phyloP scores from a whole-genome alignment of 2,113 vertebrate genomes.

The Alethe diademata region DNA sequence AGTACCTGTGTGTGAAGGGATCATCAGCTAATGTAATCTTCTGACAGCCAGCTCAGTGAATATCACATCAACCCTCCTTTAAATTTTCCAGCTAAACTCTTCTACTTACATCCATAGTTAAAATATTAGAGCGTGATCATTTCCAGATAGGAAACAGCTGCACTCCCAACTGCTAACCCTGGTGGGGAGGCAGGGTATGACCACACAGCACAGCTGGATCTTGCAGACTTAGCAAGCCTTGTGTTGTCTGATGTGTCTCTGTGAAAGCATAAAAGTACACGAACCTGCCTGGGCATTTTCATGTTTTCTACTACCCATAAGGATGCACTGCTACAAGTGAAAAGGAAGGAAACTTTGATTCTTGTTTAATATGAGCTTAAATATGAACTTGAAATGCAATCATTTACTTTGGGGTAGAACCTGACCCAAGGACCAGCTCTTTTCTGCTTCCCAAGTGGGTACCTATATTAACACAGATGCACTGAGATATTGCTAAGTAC shows the following conservation, averaged over 20 bases:
- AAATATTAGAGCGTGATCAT: neutral
- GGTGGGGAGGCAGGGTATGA: neutral
- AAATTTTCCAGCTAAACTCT: neutral
- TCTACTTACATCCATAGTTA: neutral
- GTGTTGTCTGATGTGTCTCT: neutral
- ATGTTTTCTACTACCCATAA: neutral
- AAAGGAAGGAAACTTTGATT: neutral
- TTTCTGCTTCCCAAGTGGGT: neutral
- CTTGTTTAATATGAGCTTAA: neutral
- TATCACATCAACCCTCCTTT: neutral
- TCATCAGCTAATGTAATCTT: neutral
- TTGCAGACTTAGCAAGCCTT: neutral
- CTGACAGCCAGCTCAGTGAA: neutral
- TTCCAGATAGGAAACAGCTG: neutral
- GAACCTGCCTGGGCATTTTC: neutral
- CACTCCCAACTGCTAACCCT: neutral
- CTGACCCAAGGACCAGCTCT: neutral
- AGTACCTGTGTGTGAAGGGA: neutral
- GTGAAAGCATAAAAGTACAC: neutral
- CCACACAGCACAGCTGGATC: neutral
- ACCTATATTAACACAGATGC: neutral
- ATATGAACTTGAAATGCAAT: neutral
- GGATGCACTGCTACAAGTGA: neutral
- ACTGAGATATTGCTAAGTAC: neutral
- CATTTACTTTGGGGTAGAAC: neutral